Percentiles rank a stretch among this genome's conserved stretches.
phyloP scores from a whole-genome alignment of 1,140 invertebrate species.

The fruit fly (Drosophila melanogaster) region DNA sequence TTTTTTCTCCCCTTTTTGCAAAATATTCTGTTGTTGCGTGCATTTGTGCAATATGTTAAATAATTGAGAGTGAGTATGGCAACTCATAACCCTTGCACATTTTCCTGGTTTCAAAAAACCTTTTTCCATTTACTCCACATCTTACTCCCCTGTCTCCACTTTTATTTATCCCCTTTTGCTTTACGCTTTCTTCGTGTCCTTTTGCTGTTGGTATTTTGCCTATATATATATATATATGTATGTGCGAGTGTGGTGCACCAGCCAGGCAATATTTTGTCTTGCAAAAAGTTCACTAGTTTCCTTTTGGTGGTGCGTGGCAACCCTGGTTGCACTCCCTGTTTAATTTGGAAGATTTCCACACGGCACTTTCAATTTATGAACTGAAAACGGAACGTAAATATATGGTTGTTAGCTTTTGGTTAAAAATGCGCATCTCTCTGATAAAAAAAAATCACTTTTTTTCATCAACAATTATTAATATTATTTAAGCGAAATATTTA shows the following conservation, averaged over 20 bases:
- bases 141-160: not conserved
- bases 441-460: too few relatives aligned
- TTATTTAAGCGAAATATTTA: too few relatives aligned
- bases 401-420: too few relatives aligned
- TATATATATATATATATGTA: not conserved
- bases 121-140: too few relatives aligned
- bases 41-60: slow-evolving; percentile 56
- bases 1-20: not conserved
- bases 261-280: slow-evolving; percentile 26
- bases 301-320: slow-evolving; percentile 1
- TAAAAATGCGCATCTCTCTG: too few relatives aligned
- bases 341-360: not conserved
- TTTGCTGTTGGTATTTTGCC: not conserved
- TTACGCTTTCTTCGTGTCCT: not conserved
- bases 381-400: too few relatives aligned
- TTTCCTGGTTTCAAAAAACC: not conserved
- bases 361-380: too few relatives aligned
- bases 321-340: not conserved
- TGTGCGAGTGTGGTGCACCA: slow-evolving; percentile 22
- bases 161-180: not conserved
- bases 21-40: slow-evolving; percentile 40
- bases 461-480: too few relatives aligned
- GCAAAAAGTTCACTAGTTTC: slow-evolving; percentile 1
- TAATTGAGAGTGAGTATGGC: slow-evolving; percentile 26
- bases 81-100: slow-evolving; percentile 5